phyloP scores from a whole-genome alignment of 2,113 vertebrate species.

The Greenwoodochromis staneri region DNA sequence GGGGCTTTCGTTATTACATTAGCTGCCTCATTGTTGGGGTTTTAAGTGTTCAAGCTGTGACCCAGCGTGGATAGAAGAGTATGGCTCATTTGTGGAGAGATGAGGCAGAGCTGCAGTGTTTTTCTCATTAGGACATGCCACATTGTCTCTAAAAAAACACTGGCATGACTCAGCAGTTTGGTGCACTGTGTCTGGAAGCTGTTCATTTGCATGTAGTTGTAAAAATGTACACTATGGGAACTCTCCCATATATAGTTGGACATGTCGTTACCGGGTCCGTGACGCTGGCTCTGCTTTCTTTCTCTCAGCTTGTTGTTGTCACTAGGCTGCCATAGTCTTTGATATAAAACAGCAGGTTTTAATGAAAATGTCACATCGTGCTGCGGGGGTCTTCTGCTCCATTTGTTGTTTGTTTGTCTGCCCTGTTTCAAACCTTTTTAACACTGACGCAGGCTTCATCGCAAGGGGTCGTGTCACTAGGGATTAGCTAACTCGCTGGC shows the following conservation, averaged over 20 bases:
- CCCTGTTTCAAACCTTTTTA: constrained; percentile 17
- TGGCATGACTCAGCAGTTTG: not conserved
- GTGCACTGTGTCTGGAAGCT: not conserved
- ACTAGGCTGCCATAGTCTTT: not conserved
- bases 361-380: constrained; percentile 15
- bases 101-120: not conserved
- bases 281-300: not conserved
- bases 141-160: not conserved
- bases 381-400: not conserved
- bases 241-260: not conserved
- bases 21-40: not conserved
- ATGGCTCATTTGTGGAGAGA: not conserved
- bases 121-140: constrained; percentile 7
- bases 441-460: not conserved
- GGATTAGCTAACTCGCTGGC: not conserved
- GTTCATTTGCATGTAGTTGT: not conserved
- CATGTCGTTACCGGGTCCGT: not conserved
- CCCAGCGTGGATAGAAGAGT: not conserved
- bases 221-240: not conserved
- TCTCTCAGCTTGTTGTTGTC: not conserved
- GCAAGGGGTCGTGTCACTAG: not conserved
- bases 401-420: not conserved
- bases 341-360: not conserved
- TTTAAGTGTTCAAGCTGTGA: not conserved
- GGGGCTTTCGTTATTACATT: not conserved